Base-by-base conservation (phyloP, 2,888 invertebrate species). In the Amaurobius ferox region DNA sequence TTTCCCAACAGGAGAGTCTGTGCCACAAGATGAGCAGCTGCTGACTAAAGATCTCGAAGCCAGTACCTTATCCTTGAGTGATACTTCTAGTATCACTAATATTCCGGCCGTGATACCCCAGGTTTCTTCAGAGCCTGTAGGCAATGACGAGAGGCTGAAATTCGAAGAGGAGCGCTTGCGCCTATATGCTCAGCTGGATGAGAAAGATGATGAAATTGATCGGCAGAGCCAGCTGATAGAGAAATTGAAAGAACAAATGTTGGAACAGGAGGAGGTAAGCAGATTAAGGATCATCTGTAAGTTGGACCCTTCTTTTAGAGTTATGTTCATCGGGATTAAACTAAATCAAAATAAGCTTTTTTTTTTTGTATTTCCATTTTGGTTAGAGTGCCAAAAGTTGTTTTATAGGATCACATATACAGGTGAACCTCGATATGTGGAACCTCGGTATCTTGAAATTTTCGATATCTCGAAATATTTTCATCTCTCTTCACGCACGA, bases 141-240 rank as follows among this genome's bases (percentile, higher is more conserved):
- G 91, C 9, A 91, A 91, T 88, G 96, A 95, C 90, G 96, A 96
- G 90, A 92, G 95, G 64, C 93, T 94, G 74, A 95, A 95, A 89
- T 94, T 98, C 91, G 98, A 93, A 90, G 95, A 95, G 90, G 99
- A 99, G 92, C 93, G 97, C 79, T 97, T 97, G 91, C 93, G 95
- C 30, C 93, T 99, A 55, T 99, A 98, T 92, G 97, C 97, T 91
- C 98, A 99, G 92, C 93, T 99, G 90, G 99, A 99, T 91, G 99
- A 99, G 91, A 99, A 99, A 92, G 99, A 99, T 91, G 99, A 99
- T 91, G 99, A 99, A 92, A 99, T 99, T 91, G 99, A 98, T 92
- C 97, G 98, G 91, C 98, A 98, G 91, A 97, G 97, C 87, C 98
- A 99, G 92, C 95, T 96, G 90, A 96, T 98, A 28, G 99, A 99